phyloP scores from a whole-genome alignment of 2,113 vertebrate species.

The Platichthys flesus region DNA sequence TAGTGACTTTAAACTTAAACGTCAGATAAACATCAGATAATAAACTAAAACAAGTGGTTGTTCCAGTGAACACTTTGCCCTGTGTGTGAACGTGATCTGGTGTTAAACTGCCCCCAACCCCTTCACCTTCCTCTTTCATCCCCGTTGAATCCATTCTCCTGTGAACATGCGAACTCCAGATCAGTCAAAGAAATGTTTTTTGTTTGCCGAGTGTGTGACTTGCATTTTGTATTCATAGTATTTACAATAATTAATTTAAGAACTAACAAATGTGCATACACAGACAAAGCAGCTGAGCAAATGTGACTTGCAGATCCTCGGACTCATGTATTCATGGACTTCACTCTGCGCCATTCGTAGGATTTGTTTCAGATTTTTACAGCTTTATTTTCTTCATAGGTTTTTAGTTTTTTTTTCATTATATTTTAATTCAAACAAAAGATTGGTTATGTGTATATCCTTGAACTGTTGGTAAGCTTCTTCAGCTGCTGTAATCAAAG shows the following conservation, averaged over 20 bases:
- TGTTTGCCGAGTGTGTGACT: conserved; percentile 90
- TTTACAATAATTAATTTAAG: conserved; percentile 95
- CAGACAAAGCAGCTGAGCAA: conserved; percentile 61
- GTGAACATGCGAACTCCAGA: conserved; percentile 47
- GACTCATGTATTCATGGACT: conserved; percentile 58
- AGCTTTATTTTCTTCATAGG: conserved; percentile 87
- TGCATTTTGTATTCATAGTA: conserved; percentile 89
- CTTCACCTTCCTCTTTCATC: conserved; percentile 22
- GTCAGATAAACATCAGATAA: conserved; percentile 39
- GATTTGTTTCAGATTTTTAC: conserved; percentile 91
- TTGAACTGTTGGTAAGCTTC: conserved; percentile 87
- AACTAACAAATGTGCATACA: conserved; percentile 83
- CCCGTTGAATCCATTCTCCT: conserved; percentile 25
- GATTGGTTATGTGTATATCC: conserved; percentile 82
- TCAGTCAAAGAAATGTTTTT: conserved; percentile 84
- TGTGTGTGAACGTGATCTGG: conserved; percentile 40
- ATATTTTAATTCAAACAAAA: conserved; percentile 86
- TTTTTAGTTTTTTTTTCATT: conserved; percentile 78
- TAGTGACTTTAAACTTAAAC: conserved; percentile 32
- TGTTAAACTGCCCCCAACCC: conserved; percentile 12
- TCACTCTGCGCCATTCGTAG: conserved; percentile 84
- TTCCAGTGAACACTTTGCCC: conserved; percentile 27
- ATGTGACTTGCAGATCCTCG: conserved; percentile 61
- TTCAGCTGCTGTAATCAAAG: conserved; percentile 90
- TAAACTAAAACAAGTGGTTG: conserved; percentile 37